These are phyloP conservation scores for Meles meles DNA, from an alignment of 2,113 vertebrate species.

Conservation along the genomic window DNA sequence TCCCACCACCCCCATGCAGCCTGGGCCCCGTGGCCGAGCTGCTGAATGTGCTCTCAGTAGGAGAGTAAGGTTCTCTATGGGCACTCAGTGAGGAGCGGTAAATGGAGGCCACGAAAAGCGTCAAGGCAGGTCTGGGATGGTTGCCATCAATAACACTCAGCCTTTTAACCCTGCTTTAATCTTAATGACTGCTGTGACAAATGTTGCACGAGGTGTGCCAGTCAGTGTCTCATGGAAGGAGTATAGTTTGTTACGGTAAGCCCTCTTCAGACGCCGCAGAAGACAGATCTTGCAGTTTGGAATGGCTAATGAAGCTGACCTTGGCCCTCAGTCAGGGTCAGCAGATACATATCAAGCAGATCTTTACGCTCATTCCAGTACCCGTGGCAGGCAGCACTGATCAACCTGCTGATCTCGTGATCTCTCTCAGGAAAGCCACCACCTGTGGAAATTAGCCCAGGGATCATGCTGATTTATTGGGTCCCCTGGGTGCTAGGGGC, in stretches of 20 bases:
- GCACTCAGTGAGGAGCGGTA: not conserved
- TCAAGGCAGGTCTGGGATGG: conserved; percentile 65
- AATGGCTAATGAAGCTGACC: not conserved
- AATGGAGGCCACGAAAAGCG: conserved; percentile 19
- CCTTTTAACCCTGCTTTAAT: conserved; percentile 75
- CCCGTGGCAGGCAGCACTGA: not conserved
- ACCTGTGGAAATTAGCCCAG: not conserved
- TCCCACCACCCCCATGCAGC: not conserved
- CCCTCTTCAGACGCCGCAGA: conserved; percentile 17
- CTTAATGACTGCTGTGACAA: conserved; percentile 75
- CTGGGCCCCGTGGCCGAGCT: not conserved
- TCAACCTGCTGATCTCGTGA: not conserved
- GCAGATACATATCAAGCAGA: not conserved
- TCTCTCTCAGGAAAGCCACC: not conserved
- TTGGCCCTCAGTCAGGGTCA: not conserved
- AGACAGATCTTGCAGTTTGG: conserved; percentile 30
- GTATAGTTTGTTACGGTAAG: conserved; percentile 63
- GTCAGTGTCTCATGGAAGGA: conserved; percentile 59
- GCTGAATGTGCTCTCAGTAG: not conserved
- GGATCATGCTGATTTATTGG: not conserved
- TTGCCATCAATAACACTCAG: conserved; percentile 54
- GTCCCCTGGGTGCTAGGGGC: not conserved
- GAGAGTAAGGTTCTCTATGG: conserved; percentile 45
- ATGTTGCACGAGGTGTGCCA: conserved; percentile 69
- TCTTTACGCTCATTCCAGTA: not conserved